phyloP scores from a whole-genome alignment of 2,888 invertebrate genomes.

The Chironomus tentans region DNA sequence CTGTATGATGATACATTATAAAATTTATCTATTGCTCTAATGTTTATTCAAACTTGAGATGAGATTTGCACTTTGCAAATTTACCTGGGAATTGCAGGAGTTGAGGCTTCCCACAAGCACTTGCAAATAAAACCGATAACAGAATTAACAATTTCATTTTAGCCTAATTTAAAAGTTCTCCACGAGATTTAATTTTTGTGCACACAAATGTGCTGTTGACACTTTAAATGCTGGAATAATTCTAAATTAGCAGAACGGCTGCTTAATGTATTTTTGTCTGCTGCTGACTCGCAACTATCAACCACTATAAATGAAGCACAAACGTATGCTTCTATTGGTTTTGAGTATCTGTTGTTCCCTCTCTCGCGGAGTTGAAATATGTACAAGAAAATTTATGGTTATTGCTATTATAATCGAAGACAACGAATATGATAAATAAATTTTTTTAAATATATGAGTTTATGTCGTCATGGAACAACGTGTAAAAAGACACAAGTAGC shows the following conservation, averaged over 20 bases:
- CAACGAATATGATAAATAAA: background rate
- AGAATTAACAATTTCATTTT: slow-evolving; percentile 22
- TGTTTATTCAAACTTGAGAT: background rate
- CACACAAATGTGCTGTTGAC: background rate
- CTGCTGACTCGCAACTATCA: background rate
- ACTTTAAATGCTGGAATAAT: background rate
- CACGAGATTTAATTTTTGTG: background rate
- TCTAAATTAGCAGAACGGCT: background rate
- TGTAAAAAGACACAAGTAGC: background rate
- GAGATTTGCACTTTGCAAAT: too few relatives aligned
- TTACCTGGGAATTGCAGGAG: slow-evolving; percentile 12
- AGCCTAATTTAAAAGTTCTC: background rate
- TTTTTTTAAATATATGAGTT: background rate
- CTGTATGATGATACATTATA: background rate
- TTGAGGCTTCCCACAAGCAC: slow-evolving; percentile 15
- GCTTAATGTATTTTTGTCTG: background rate
- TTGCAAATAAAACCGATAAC: slow-evolving; percentile 15
- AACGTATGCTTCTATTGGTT: background rate
- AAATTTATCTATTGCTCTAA: background rate
- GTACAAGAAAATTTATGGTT: too few relatives aligned
- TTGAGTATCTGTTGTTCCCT: too few relatives aligned
- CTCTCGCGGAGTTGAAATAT: too few relatives aligned
- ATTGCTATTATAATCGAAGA: too few relatives aligned
- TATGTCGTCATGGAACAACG: background rate
- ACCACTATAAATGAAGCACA: background rate